Base-by-base conservation (phyloP, 1,140 invertebrate genomes). In the Bicyclus anynana region DNA sequence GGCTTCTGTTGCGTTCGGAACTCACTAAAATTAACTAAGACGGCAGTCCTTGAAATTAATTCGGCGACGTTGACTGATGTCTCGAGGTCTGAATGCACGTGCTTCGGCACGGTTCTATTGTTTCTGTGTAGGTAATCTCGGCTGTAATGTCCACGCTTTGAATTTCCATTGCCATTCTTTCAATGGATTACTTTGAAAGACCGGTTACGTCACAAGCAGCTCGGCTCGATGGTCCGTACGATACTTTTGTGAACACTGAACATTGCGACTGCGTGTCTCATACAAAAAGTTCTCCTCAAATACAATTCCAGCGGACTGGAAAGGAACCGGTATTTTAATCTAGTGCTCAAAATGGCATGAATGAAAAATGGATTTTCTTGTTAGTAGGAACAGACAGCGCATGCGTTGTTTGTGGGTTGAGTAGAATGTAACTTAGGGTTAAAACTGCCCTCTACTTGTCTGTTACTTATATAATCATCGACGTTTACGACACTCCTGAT, bases 21-120 rank as follows among this genome's bases (percentile, higher is more conserved):
- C 67, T 68, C 50, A 52, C 69, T 68, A 73, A 69, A 77, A 69
- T 72, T 76, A 77, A 72, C 66, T 63, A 62, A 67, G 54, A 72
- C 63, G 56, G 33, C 20, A 52, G 71, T 66, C 77, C 77, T 82
- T 80, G 74, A 63, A 65, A 69, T 65, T 67, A 53, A 66, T 66
- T 74, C 65, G 59, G 53, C 58, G 49, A 57, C 59, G 64, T 44
- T 54, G 59, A 59, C 23, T 63, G 54, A 66, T 58, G 46, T 52
- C 38, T 59, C 26, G 27, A 21, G 29, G 18, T 37, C n/a, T 47
- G n/a, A 23, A 20, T 47, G 44, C 51, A 53, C 50, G 57, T 53
- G 57, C 16, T 33, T 26, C 40, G 26, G n/a, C 42, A 47, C 53
- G 16, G 20, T 20, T 9, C 13, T 17, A 16, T 40, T 17, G 37